Evolutionary conservation across 2,888 invertebrate species (phyloP).

Genomic region (Pammene aurita): DNA sequence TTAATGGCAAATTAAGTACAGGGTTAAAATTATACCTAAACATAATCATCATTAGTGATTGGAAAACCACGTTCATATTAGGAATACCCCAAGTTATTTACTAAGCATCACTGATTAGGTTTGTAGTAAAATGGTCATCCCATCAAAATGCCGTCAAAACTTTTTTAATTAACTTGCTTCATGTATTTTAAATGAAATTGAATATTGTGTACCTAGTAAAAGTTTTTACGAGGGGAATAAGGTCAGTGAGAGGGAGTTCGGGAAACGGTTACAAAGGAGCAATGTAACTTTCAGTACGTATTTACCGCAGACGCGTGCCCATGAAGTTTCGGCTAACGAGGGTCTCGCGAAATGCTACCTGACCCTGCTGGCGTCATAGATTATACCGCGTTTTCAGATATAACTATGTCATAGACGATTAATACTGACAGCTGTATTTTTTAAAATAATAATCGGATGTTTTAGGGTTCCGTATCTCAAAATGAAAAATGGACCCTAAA

Average conservation of each 20-base stretch:
- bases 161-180: conserved; percentile 30
- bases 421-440: background rate
- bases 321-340: conserved; percentile 49
- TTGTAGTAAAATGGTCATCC: background rate
- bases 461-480: too few species aligned
- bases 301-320: conserved; percentile 45
- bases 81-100: too few species aligned
- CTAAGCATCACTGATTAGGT: too few species aligned
- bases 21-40: too few species aligned
- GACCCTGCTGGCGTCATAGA: conserved; percentile 43
- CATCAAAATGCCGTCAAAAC: conserved; percentile 21
- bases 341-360: conserved; percentile 43
- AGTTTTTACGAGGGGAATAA: conserved; percentile 31
- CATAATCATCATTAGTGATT: too few species aligned
- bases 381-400: conserved; percentile 27
- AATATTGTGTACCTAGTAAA: conserved; percentile 33
- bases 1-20: too few species aligned
- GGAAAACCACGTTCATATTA: too few species aligned
- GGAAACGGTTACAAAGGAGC: conserved; percentile 48
- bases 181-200: conserved; percentile 27
- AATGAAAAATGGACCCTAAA: too few species aligned
- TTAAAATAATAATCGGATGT: too few species aligned
- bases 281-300: conserved; percentile 48
- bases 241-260: conserved; percentile 30
- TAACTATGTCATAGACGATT: background rate